Base-by-base conservation (phyloP, 2,113 vertebrate genomes). In the Pangasianodon gigas region DNA sequence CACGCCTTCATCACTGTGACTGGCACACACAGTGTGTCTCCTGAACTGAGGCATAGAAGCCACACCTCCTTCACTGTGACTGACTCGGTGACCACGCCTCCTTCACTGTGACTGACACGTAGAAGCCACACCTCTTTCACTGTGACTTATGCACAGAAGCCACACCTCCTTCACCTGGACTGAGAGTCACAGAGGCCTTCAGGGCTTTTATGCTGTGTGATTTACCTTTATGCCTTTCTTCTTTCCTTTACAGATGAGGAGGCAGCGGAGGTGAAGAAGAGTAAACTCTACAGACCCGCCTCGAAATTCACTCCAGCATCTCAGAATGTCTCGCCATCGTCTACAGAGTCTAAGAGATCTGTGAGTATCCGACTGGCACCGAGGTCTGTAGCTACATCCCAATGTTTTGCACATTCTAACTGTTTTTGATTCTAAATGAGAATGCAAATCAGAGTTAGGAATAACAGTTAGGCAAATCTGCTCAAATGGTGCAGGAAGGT, bases 261-360 rank as follows among this genome's bases (percentile, higher is more conserved):
- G 91, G 95, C 94, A 19, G 95, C 94, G 1, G 96, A 96, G 48
- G 90, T 94, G 65, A 96, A 95, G 87, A 96, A 94, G 93, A 95
- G 54, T 91, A 95, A 96, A 89, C 93, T 96, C 4, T 97, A 97
- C 93, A 93, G 94, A 93, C 96, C 96, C 0, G 51, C 93, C 51
- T 91, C 95, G 0, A 96, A 95, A 93, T 95, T 95, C 89, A 89
- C 88, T 62, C 91, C 95, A 0, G 91, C 87, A 32, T 60, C 94
- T 58, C 95, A 95, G 83, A 93, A 96, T 93, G 93, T 86, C 5
- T 91, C 92, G 24, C 94, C 89, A 91, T 54, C 74, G 0, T 87
- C 91, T 32, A 16, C 94, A 52, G 96, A 96, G 0, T 90, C 84
- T 86, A 96, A 90, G 65, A 96, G 95, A 91, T 51, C 94, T 85